These are phyloP conservation scores for Drosophila anomalata DNA, from an alignment of 2,888 invertebrate genomes.

Conservation along the genomic window DNA sequence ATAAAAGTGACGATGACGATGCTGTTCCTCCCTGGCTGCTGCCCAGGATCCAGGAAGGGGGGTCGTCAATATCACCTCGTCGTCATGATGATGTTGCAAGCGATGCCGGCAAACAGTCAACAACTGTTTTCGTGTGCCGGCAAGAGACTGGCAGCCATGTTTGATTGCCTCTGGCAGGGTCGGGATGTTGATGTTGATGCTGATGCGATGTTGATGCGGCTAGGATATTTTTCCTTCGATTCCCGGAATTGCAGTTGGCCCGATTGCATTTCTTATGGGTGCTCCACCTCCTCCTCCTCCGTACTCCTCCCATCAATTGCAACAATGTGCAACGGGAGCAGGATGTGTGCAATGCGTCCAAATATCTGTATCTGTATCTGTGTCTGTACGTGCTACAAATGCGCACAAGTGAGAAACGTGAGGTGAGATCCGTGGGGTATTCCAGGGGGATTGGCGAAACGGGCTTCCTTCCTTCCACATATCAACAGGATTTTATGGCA, in stretches of 20 bases:
- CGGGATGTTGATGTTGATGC: not conserved
- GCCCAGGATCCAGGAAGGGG: constrained; percentile 24
- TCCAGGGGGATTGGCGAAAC: constrained; percentile 7
- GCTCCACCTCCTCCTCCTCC: not conserved
- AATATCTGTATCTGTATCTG: constrained; percentile 16
- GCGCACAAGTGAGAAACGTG: constrained; percentile 49
- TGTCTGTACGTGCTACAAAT: constrained; percentile 29
- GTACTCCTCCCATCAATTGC: constrained; percentile 31
- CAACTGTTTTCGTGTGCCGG: constrained; percentile 38
- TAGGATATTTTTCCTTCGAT: constrained; percentile 57
- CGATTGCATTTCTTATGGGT: constrained; percentile 64
- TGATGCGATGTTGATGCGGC: constrained; percentile 30
- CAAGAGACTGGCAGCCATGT: constrained; percentile 28
- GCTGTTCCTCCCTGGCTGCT: constrained; percentile 2
- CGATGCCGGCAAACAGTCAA: constrained; percentile 44
- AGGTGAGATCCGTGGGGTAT: constrained; percentile 16
- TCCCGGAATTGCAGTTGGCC: constrained; percentile 64
- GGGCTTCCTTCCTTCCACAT: constrained; percentile 44
- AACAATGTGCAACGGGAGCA: constrained; percentile 34
- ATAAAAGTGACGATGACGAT: constrained; percentile 44
- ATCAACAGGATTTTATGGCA: constrained; percentile 74
- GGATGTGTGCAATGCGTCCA: constrained; percentile 26
- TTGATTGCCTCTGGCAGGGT: constrained; percentile 29
- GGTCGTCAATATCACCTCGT: constrained; percentile 9
- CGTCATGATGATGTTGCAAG: constrained; percentile 21